Evolutionary conservation across 2,888 invertebrate species (phyloP), one percentile per base, ranked within the genome.

Genomic region (Trachelus troglodyta): DNA sequence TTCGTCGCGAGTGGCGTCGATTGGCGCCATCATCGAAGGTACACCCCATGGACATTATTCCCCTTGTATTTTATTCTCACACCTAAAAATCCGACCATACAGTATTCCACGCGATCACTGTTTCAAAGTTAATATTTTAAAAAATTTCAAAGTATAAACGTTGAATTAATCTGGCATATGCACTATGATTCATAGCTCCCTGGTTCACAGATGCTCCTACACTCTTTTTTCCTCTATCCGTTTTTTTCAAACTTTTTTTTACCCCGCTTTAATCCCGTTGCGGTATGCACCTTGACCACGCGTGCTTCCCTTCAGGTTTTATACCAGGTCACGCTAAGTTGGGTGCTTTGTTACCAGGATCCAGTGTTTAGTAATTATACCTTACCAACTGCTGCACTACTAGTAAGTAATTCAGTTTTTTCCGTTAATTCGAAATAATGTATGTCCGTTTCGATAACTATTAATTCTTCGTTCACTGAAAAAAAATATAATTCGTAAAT

Each of bases 331-430:
- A 79, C 79, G 79, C 77, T 76, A 56, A n/a, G 71, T 69, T 73
- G 77, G 40, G 71, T 74, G 69, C 78, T 78, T 76, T 79, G 75
- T 74, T 56, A 68, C 11, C 78, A 9, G 73, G n/a, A n/a, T 3
- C 30, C 35, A 31, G 74, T 69, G 74, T 69, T 76, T 34, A 74
- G 75, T 79, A 80, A 81, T 81, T 81, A 80, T 73, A 81, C 76
- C 71, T 23, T 11, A 71, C 69, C 78, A 75, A 77, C 74, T 40
- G 76, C 23, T 23, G 23, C 23, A 79, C 69, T 35, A 37, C 79
- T 79, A 77, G 79, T 76, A 74, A 78, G 77, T 69, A 69, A 73
- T 15, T 75, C 33, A 71, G 11, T 35, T 40, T 37, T 11, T 37
- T 12, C 31, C 30, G 30, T 75, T 12, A 15, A 4, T 12, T n/a